Percentiles rank a stretch among this genome's conserved stretches.
These are phyloP conservation scores for Eudiplozoon nipponicum DNA, from an alignment of 2,888 invertebrate genomes.

Conservation along the genomic window DNA sequence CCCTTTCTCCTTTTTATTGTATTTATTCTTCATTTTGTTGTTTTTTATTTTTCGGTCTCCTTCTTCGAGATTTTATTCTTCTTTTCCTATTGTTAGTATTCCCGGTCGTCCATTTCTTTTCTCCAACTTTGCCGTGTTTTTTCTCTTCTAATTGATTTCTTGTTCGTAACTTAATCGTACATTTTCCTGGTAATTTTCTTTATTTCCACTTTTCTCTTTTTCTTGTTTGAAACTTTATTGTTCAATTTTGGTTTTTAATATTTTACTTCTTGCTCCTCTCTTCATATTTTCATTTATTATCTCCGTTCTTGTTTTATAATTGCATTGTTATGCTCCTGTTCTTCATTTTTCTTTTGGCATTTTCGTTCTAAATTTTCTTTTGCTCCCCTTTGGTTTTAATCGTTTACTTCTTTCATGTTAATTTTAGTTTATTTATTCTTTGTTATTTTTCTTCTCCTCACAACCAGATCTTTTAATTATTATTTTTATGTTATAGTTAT, in stretches of 20 bases:
- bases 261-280: slow-evolving; percentile 5
- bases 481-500: neutral
- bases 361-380: neutral
- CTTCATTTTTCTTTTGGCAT: neutral
- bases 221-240: slow-evolving; percentile 12
- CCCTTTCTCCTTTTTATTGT: slow-evolving; percentile 1
- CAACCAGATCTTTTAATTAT: neutral
- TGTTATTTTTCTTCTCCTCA: neutral
- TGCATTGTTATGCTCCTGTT: neutral
- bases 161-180: slow-evolving; percentile 13
- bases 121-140: slow-evolving; percentile 30
- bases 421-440: neutral
- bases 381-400: neutral
- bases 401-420: neutral
- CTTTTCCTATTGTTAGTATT: neutral
- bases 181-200: slow-evolving; percentile 5
- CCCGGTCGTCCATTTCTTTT: slow-evolving; percentile 13
- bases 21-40: neutral
- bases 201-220: slow-evolving; percentile 1
- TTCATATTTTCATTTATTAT: slow-evolving; percentile 13
- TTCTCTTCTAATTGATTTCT: slow-evolving; percentile 3
- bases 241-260: slow-evolving; percentile 20
- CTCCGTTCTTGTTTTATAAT: slow-evolving; percentile 30
- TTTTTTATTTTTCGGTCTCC: neutral
- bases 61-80: neutral